These are phyloP conservation scores for Drosophila multiciliata DNA, from an alignment of 2,888 invertebrate species.

Conservation along the genomic window DNA sequence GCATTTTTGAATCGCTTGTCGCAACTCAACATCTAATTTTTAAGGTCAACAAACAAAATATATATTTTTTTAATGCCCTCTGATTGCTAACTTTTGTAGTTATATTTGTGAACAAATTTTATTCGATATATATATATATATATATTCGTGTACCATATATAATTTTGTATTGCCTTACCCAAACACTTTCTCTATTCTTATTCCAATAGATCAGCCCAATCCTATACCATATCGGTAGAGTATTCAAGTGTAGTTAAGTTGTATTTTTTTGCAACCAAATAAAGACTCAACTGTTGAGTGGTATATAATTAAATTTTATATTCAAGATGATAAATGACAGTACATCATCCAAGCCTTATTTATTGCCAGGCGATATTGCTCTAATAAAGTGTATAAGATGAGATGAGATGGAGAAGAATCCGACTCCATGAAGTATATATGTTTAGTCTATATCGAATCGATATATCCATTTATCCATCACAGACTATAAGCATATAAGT, in stretches of 20 bases:
- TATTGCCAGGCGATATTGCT: neutral
- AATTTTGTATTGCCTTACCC: neutral
- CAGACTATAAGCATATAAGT: no score
- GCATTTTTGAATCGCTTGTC: neutral
- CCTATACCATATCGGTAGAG: neutral
- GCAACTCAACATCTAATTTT: neutral
- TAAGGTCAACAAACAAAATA: neutral
- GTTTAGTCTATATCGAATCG: neutral
- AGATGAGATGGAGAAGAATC: neutral
- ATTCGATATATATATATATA: no score
- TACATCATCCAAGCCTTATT: conserved; percentile 2
- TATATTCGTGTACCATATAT: neutral
- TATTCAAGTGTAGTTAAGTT: neutral
- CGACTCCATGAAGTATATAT: neutral
- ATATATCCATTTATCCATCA: no score
- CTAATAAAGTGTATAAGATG: neutral
- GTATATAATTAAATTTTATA: neutral
- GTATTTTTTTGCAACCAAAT: neutral
- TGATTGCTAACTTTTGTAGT: neutral
- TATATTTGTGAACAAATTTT: neutral
- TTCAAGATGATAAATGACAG: conserved; percentile 10
- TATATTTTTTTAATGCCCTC: neutral
- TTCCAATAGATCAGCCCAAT: neutral
- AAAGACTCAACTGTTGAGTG: neutral
- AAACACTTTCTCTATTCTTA: neutral